Evolutionary conservation across 2,113 vertebrate species (phyloP).

Genomic region (Epinephelus cyanopodus): DNA sequence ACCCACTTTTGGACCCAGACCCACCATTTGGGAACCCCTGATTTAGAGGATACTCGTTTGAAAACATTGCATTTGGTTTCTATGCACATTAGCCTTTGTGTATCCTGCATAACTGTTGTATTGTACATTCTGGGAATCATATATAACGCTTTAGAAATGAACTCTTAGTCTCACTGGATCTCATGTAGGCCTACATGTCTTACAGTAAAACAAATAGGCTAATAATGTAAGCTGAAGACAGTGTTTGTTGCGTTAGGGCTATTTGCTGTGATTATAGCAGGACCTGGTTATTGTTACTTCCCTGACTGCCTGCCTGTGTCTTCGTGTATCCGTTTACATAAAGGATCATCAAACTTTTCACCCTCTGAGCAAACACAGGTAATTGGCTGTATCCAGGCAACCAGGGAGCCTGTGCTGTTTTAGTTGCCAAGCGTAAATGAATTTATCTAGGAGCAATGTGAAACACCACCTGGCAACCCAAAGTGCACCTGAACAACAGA

Average conservation of each 20-base stretch:
- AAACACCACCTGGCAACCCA: not conserved
- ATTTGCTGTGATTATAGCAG: not conserved
- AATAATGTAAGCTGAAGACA: too few species aligned
- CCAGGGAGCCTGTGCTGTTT: not conserved
- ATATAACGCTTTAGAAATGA: too few species aligned
- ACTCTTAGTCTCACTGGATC: not conserved
- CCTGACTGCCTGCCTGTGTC: not conserved
- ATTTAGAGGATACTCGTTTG: not conserved
- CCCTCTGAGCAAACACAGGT: conserved; percentile 48
- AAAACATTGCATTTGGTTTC: not conserved
- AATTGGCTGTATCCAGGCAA: conserved; percentile 49
- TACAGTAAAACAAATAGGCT: too few species aligned
- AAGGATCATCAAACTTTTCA: conserved; percentile 22
- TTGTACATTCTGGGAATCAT: not conserved
- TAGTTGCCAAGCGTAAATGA: not conserved
- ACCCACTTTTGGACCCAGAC: too few species aligned
- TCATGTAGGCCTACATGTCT: too few species aligned
- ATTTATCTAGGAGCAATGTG: not conserved
- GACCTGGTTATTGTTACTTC: not conserved
- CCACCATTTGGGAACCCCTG: too few species aligned
- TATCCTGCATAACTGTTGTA: not conserved
- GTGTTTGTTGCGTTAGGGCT: too few species aligned
- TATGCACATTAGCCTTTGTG: not conserved
- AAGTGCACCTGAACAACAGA: not conserved
- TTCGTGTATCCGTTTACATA: conserved; percentile 24